Base-by-base conservation (phyloP, 2,888 invertebrate genomes). In the Drosophila mettleri region DNA sequence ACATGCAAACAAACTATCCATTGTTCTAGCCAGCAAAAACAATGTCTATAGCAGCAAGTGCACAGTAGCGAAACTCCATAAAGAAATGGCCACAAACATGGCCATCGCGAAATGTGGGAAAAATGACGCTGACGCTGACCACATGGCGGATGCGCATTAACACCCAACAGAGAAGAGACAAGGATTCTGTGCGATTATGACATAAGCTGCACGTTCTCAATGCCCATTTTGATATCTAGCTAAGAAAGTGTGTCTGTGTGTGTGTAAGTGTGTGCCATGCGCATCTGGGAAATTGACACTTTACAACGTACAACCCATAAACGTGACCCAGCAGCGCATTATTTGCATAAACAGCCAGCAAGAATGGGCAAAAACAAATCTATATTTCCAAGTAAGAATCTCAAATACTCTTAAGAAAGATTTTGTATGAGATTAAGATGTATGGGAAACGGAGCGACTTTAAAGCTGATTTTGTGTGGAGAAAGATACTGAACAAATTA, bases 1-100 rank as follows among this genome's bases (percentile, higher is more conserved):
- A 88, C 85, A 88, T 86, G 84, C 85, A 86, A 88, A 86, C 85
- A 86, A 88, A 86, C 82, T 81, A 70, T 71, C 83, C 88, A 84
- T 84, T 84, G 83, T 84, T 84, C 87, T 88, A 66, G 57, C 48
- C 73, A 33, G 29, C 38, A 46, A 54, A 53, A 39, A 22, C 48
- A 38, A 22, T 59, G 54, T 43, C 41, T 16, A 43, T 0, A 27
- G 48, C 63, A 65, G 67, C 68, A 75, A 75, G 78, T 75, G 80
- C 86, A 85, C 86, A 78, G 86, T 85, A 82, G 86, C 77, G 63
- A 69, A 64, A 60, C 63, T 54, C 45, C 51, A 66, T 63, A 68
- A 83, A 81, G 80, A 85, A 85, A 88, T 87, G 86, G 65, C 67
- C 84, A 86, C 71, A 85, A 69, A 70, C 64, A 46, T 58, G 73